These are phyloP conservation scores for Phortica variegata DNA, from an alignment of 1,140 invertebrate genomes.

Conservation along the genomic window DNA sequence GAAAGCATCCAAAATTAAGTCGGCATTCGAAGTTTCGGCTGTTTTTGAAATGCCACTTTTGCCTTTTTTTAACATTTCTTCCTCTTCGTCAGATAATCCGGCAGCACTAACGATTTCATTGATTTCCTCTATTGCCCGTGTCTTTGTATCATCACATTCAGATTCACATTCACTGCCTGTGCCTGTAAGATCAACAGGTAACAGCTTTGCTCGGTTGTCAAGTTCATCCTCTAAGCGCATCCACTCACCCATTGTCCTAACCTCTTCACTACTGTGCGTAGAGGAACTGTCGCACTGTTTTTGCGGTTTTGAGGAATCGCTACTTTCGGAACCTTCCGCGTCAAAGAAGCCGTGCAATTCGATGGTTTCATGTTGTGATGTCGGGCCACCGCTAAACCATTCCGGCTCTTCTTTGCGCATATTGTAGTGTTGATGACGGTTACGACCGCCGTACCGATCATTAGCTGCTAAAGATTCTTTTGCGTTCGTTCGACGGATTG, in stretches of 20 bases:
- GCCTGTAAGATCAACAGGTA: neutral
- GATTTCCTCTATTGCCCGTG: neutral
- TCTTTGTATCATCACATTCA: conserved; percentile 5
- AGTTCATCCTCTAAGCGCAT: conserved; percentile 21
- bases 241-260: conserved; percentile 2
- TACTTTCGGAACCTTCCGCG: conserved; percentile 21
- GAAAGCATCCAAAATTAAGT: conserved; percentile 66
- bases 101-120: neutral
- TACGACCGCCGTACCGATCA: too few relatives aligned
- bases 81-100: neutral
- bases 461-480: conserved; percentile 58
- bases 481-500: conserved; percentile 34
- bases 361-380: conserved; percentile 89
- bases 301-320: conserved; percentile 23
- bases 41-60: conserved; percentile 6
- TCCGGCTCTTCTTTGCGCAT: conserved; percentile 68
- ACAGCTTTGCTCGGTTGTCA: neutral
- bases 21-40: conserved; percentile 18
- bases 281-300: conserved; percentile 43
- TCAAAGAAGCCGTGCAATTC: conserved; percentile 90
- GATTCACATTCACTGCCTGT: neutral
- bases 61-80: conserved; percentile 1
- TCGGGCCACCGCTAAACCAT: conserved; percentile 84
- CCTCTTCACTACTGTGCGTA: conserved; percentile 6
- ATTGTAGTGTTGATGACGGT: too few relatives aligned